Conservation (phyloP, 2,113 vertebrate species). For the Dolichallabes microphthalmus region DNA sequence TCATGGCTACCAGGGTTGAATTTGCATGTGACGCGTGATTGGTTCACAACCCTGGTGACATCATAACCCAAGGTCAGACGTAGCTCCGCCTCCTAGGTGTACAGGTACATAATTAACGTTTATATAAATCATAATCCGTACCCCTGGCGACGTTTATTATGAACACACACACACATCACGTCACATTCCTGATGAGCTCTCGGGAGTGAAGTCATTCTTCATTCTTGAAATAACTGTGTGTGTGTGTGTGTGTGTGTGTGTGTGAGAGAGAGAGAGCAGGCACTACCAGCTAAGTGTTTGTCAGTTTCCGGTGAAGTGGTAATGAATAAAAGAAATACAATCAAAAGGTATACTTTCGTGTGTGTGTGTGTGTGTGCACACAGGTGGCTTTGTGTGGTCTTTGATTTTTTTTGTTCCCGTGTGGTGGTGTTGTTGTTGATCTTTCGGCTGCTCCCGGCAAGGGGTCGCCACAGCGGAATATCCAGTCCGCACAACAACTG, state of each 20-base stretch:
- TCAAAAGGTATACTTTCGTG: background rate
- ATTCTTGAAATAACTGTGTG: background rate
- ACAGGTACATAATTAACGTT: background rate
- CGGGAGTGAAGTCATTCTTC: background rate
- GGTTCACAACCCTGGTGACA: background rate
- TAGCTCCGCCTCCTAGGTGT: background rate
- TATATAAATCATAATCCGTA: background rate
- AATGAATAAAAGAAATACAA: background rate
- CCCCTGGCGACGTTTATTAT: background rate
- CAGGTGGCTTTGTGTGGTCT: background rate
- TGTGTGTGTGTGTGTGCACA: background rate
- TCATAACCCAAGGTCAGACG: background rate
- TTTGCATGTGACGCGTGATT: background rate
- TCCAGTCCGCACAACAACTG: too few species aligned
- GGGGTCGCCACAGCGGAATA: too few species aligned
- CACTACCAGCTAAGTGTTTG: background rate
- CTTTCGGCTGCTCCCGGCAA: too few species aligned
- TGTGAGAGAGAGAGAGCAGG: background rate
- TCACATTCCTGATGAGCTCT: background rate
- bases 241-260: background rate
- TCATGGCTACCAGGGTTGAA: background rate
- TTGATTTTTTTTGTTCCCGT: too few species aligned
- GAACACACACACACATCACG: background rate
- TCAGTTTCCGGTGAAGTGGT: background rate
- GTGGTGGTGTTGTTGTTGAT: too few species aligned